Evolutionary conservation across 2,888 invertebrate species (phyloP).

Genomic region (Scaptomyza flava): DNA sequence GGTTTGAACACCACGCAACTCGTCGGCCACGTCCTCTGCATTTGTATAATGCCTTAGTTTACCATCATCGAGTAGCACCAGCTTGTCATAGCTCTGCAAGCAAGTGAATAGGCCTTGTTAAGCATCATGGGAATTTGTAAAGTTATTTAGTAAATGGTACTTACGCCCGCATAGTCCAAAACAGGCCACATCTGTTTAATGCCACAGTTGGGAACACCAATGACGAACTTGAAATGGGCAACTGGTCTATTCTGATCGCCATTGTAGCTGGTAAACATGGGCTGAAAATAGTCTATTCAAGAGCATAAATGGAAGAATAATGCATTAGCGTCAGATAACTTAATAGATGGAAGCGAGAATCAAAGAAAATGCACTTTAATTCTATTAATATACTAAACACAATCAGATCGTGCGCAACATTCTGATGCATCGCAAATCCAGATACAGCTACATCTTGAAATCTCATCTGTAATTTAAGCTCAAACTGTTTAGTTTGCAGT

Average conservation of each 20-base stretch:
- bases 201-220: slow-evolving; percentile 89
- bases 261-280: slow-evolving; percentile 88
- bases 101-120: background rate
- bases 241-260: slow-evolving; percentile 86
- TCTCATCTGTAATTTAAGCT: slow-evolving; percentile 8
- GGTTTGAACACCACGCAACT: slow-evolving; percentile 64
- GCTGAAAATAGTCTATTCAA: slow-evolving; percentile 84
- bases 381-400: slow-evolving; percentile 48
- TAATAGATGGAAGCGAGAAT: slow-evolving; percentile 17
- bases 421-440: slow-evolving; percentile 20
- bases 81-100: slow-evolving; percentile 84
- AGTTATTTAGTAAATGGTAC: slow-evolving; percentile 5
- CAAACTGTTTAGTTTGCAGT: background rate
- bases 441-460: slow-evolving; percentile 1
- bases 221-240: slow-evolving; percentile 86
- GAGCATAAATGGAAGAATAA: slow-evolving; percentile 21
- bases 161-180: slow-evolving; percentile 85
- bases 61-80: slow-evolving; percentile 89
- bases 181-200: slow-evolving; percentile 89
- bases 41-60: slow-evolving; percentile 90
- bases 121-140: background rate
- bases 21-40: slow-evolving; percentile 84
- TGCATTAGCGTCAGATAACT: slow-evolving; percentile 26
- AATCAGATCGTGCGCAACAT: slow-evolving; percentile 8
- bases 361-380: slow-evolving; percentile 29